phyloP scores from a whole-genome alignment of 2,113 vertebrate species.

The Oryzias curvinotus region DNA sequence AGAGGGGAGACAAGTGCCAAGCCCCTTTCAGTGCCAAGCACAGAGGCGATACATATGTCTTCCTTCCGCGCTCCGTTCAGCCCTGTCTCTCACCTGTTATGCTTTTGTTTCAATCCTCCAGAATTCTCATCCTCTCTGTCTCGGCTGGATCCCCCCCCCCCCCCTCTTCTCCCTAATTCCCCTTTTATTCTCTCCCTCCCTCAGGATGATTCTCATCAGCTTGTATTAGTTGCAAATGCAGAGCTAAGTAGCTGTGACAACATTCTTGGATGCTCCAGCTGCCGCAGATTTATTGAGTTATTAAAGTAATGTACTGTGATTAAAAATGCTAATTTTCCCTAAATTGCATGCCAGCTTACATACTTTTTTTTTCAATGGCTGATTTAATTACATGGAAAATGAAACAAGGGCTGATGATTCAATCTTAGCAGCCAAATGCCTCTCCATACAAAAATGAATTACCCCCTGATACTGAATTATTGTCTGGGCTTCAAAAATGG shows the following conservation, averaged over 20 bases:
- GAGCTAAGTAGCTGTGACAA: slow-evolving; percentile 72
- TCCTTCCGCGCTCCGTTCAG: slow-evolving; percentile 27
- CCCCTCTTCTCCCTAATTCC: slow-evolving; percentile 10
- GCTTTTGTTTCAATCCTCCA: slow-evolving; percentile 43
- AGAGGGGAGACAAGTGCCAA: slow-evolving; percentile 49
- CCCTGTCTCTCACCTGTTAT: slow-evolving; percentile 40
- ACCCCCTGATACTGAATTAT: slow-evolving; percentile 59
- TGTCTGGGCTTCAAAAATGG: slow-evolving; percentile 48
- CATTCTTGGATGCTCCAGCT: slow-evolving; percentile 72
- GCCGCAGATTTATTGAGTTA: slow-evolving; percentile 77
- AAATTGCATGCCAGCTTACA: slow-evolving; percentile 73
- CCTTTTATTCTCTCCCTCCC: slow-evolving; percentile 14
- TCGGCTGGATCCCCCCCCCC: slow-evolving; percentile 27
- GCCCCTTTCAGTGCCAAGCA: slow-evolving; percentile 38
- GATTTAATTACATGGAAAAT: slow-evolving; percentile 81
- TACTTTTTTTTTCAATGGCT: slow-evolving; percentile 54
- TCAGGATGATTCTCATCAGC: slow-evolving; percentile 61
- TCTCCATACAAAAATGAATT: slow-evolving; percentile 63
- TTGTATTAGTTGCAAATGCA: slow-evolving; percentile 64
- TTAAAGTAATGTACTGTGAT: slow-evolving; percentile 80
- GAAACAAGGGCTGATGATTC: slow-evolving; percentile 75
- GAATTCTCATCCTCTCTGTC: slow-evolving; percentile 31
- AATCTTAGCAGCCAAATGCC: slow-evolving; percentile 68
- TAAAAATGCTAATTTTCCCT: slow-evolving; percentile 79
- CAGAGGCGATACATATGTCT: slow-evolving; percentile 11